A percentile compares a stretch with the other conserved stretches of the same genome.
phyloP scores from a whole-genome alignment of 2,113 vertebrate species.

The Willisornis vidua region DNA sequence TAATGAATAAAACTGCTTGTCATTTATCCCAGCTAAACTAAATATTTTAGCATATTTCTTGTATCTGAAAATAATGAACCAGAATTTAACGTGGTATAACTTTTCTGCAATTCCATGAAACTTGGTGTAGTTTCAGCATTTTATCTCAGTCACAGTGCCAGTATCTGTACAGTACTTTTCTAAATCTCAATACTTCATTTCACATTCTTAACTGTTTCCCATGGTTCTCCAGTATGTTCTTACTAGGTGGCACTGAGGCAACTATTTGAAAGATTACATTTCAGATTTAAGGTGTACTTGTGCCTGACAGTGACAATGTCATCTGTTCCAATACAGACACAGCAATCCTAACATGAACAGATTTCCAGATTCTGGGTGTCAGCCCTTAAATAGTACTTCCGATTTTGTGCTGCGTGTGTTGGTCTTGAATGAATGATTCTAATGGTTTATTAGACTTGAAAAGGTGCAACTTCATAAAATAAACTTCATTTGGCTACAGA shows the following conservation, averaged over 20 bases:
- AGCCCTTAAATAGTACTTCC: neutral
- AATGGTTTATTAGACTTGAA: slow-evolving; percentile 17
- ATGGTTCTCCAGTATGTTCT: neutral
- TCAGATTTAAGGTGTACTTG: neutral
- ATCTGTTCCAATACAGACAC: neutral
- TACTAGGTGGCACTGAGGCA: neutral
- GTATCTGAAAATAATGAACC: neutral
- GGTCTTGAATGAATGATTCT: slow-evolving; percentile 18
- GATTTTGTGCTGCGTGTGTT: slow-evolving; percentile 7
- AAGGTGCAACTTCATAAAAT: slow-evolving; percentile 52
- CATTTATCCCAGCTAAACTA: neutral
- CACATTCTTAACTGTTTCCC: neutral
- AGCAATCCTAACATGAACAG: neutral
- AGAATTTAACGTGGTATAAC: neutral
- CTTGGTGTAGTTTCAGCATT: neutral
- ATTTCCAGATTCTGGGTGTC: neutral
- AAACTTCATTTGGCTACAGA: slow-evolving; percentile 15
- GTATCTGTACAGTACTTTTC: neutral
- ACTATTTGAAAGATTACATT: neutral
- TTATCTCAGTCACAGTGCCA: neutral
- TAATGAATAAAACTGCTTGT: neutral
- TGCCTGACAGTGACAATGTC: neutral
- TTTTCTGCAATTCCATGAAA: neutral
- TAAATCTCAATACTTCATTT: neutral
- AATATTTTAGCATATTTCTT: neutral